Conservation (phyloP, 2,888 invertebrate genomes). For the Odontocerum albicorne region DNA sequence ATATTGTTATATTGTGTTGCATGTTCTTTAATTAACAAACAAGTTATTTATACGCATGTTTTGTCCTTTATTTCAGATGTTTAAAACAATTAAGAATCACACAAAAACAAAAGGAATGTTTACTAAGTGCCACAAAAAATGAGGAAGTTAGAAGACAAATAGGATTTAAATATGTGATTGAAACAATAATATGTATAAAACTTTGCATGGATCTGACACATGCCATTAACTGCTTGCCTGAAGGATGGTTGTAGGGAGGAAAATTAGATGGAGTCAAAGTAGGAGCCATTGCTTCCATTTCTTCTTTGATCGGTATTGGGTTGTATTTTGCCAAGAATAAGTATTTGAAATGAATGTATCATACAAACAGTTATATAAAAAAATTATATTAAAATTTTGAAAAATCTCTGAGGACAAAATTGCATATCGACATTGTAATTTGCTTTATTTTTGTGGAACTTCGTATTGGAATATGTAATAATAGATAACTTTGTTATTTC, state of each 20-base stretch:
- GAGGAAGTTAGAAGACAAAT: slow-evolving; percentile 47
- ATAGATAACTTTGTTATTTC: no score
- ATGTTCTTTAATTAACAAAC: no score
- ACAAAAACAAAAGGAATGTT: slow-evolving; percentile 50
- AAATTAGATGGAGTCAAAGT: slow-evolving; percentile 63
- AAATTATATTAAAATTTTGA: no score
- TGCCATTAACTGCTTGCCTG: slow-evolving; percentile 80
- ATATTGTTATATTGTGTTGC: no score
- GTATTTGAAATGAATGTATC: no score
- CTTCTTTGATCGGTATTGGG: slow-evolving; percentile 74
- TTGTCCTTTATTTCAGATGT: slow-evolving; percentile 47
- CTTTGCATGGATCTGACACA: slow-evolving; percentile 71
- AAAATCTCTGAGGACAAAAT: no score
- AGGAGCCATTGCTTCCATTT: slow-evolving; percentile 75
- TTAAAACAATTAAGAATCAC: slow-evolving; percentile 48
- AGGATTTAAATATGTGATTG: slow-evolving; percentile 46
- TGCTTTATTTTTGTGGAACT: no score
- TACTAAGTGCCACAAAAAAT: slow-evolving; percentile 46
- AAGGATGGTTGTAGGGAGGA: slow-evolving; percentile 81
- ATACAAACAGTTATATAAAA: no score
- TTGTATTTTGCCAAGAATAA: slow-evolving; percentile 66
- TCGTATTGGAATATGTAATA: no score
- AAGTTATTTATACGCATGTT: no score
- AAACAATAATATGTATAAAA: slow-evolving; percentile 47
- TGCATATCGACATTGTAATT: no score